These are phyloP conservation scores for Lepisosteus osseus DNA, from an alignment of 2,113 vertebrate genomes.

Conservation along the genomic window DNA sequence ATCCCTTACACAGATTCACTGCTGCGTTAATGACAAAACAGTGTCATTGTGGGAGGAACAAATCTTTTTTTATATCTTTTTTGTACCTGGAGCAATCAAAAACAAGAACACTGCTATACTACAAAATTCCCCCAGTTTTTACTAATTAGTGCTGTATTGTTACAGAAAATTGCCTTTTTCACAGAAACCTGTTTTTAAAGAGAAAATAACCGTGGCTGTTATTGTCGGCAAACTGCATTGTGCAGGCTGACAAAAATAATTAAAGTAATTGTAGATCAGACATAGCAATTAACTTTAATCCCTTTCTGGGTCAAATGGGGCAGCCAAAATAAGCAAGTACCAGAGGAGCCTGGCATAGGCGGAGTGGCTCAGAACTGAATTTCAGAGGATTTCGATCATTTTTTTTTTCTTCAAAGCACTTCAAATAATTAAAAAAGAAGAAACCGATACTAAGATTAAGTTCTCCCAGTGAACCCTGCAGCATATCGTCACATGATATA, in stretches of 20 bases:
- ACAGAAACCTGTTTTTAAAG: not conserved
- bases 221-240: not conserved
- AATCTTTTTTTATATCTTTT: not conserved
- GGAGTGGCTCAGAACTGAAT: not conserved
- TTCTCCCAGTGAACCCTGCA: no score
- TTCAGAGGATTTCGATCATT: not conserved
- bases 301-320: not conserved
- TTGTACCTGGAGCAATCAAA: not conserved
- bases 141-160: not conserved
- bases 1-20: not conserved
- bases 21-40: not conserved
- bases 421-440: no score
- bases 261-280: constrained; percentile 8
- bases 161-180: constrained; percentile 5
- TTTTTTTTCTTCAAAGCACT: no score
- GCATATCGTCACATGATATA: no score
- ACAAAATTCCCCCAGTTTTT: not conserved
- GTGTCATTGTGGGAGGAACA: not conserved
- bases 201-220: not conserved
- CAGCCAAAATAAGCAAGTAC: not conserved
- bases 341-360: not conserved
- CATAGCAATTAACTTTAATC: not conserved
- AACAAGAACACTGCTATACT: not conserved
- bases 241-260: constrained; percentile 7
- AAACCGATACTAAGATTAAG: no score